Conservation (phyloP, 2,888 invertebrate species). For the Punctoribates punctum region DNA sequence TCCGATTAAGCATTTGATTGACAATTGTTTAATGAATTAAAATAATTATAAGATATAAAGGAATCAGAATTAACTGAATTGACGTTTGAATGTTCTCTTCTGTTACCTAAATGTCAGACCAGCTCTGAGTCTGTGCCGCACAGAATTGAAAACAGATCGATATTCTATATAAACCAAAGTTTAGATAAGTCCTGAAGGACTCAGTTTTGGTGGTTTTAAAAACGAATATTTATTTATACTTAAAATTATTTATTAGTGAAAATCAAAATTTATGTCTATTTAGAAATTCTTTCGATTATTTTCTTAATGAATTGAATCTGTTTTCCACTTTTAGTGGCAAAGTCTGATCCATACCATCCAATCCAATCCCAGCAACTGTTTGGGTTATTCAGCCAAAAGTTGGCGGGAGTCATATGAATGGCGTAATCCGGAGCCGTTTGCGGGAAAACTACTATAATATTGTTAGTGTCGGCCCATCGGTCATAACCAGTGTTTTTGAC, state of each 20-base stretch:
- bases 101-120: neutral
- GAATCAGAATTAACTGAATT: neutral
- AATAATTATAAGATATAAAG: neutral
- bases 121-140: neutral
- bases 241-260: too few species aligned
- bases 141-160: neutral
- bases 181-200: neutral
- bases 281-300: conserved; percentile 30
- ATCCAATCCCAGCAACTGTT: conserved; percentile 40
- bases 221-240: too few species aligned
- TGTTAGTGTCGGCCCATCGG: conserved; percentile 40
- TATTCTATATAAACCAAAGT: neutral
- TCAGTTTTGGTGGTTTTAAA: neutral
- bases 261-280: neutral
- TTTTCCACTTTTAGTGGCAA: conserved; percentile 21
- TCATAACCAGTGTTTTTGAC: conserved; percentile 39
- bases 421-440: conserved; percentile 14
- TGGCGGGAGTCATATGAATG: conserved; percentile 22
- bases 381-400: neutral
- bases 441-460: conserved; percentile 26
- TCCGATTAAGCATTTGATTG: neutral
- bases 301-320: conserved; percentile 28
- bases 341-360: conserved; percentile 34
- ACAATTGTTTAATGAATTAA: neutral
- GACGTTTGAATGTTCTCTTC: neutral